Conservation (phyloP, 2,797 vertebrate species). For the Tauraco hartlaubi region DNA sequence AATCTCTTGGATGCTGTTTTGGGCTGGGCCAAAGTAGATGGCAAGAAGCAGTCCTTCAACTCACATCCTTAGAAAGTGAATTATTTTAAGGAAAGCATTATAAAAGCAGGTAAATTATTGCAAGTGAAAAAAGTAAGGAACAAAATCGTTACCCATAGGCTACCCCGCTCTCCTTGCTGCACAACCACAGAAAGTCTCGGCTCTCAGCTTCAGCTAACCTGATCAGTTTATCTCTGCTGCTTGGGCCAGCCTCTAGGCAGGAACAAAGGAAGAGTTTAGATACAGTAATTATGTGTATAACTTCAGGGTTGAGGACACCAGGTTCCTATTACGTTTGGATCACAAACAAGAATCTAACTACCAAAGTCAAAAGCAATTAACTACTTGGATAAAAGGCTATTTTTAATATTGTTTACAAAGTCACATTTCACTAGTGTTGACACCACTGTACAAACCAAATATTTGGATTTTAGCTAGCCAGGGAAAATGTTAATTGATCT, state of each 20-base stretch:
- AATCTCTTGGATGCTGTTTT: neutral
- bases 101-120: neutral
- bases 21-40: neutral
- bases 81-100: neutral
- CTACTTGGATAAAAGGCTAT: neutral
- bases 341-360: neutral
- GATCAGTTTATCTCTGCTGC: neutral
- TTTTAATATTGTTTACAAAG: neutral
- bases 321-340: neutral
- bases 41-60: neutral
- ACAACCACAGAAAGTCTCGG: neutral
- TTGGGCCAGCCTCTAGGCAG: neutral
- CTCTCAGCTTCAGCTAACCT: neutral
- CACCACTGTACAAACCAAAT: neutral
- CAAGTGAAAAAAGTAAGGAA: neutral
- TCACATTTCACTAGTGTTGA: neutral
- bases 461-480: neutral
- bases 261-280: neutral
- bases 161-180: neutral
- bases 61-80: neutral
- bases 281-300: neutral
- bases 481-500: neutral
- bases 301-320: neutral
- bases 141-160: neutral
- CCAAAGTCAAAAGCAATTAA: neutral